phyloP scores from a whole-genome alignment of 2,888 invertebrate genomes.

The Athetis lepigone region DNA sequence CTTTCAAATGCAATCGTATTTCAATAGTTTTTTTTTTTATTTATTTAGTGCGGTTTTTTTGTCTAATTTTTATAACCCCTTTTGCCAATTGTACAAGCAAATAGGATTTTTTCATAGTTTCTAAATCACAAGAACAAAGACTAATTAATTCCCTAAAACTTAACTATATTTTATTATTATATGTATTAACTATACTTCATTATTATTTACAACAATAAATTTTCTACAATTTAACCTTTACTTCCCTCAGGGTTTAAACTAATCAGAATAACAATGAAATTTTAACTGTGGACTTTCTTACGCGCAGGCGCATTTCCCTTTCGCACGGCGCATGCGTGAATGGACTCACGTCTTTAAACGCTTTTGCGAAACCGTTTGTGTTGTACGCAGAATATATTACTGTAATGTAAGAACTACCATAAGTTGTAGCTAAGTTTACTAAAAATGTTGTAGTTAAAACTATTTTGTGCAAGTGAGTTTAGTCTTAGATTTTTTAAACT shows the following conservation, averaged over 20 bases:
- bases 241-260: not conserved
- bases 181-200: too few relatives aligned
- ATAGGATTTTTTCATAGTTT: too few relatives aligned
- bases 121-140: too few relatives aligned
- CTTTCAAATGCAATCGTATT: not conserved
- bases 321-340: conserved; percentile 48
- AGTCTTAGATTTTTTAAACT: too few relatives aligned
- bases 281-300: conserved; percentile 41
- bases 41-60: too few relatives aligned
- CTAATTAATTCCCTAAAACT: too few relatives aligned
- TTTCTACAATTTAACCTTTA: not conserved
- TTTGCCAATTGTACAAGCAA: too few relatives aligned
- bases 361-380: conserved; percentile 54
- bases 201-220: not conserved
- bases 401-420: conserved; percentile 34
- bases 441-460: conserved; percentile 17
- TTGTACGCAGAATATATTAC: conserved; percentile 31
- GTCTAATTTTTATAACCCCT: too few relatives aligned
- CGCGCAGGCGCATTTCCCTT: conserved; percentile 58
- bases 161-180: too few relatives aligned
- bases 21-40: not conserved
- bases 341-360: conserved; percentile 54
- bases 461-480: conserved; percentile 11
- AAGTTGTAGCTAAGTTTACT: conserved; percentile 17
- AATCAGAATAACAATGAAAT: conserved; percentile 23